These are phyloP conservation scores for Esox masquinongy DNA, from an alignment of 2,797 vertebrate genomes.

Conservation along the genomic window DNA sequence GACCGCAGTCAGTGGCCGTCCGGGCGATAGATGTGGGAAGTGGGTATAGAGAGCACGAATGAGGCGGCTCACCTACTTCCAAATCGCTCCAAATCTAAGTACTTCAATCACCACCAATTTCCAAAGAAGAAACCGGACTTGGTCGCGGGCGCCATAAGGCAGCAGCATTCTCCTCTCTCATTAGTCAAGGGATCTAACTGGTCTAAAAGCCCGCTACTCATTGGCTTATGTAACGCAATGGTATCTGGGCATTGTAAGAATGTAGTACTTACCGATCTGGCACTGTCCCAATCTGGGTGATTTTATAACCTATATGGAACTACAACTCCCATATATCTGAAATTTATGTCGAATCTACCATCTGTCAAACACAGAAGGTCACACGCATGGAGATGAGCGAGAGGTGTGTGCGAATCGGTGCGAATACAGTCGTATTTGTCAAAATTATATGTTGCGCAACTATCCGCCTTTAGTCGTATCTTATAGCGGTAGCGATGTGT, in stretches of 20 bases:
- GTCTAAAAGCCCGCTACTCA: conserved; percentile 44
- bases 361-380: conserved; percentile 64
- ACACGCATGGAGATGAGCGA: conserved; percentile 49
- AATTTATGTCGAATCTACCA: background rate
- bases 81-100: conserved; percentile 50
- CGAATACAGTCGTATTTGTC: background rate
- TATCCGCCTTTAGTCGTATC: background rate
- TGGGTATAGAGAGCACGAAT: conserved; percentile 34
- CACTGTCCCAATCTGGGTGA: background rate
- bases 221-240: conserved; percentile 63
- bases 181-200: conserved; percentile 51
- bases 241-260: conserved; percentile 33
- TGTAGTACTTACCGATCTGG: conserved; percentile 62
- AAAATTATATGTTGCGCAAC: background rate
- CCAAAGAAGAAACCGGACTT: conserved; percentile 68
- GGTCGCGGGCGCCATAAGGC: conserved; percentile 50
- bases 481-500: background rate
- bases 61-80: conserved; percentile 53
- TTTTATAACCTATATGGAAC: conserved; percentile 27
- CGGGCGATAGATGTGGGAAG: conserved; percentile 59
- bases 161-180: conserved; percentile 55
- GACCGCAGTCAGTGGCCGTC: conserved; percentile 66
- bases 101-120: conserved; percentile 61
- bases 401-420: background rate
- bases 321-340: conserved; percentile 60